Conservation (phyloP, 1,140 invertebrate genomes). For the Cotesia vestalis region DNA sequence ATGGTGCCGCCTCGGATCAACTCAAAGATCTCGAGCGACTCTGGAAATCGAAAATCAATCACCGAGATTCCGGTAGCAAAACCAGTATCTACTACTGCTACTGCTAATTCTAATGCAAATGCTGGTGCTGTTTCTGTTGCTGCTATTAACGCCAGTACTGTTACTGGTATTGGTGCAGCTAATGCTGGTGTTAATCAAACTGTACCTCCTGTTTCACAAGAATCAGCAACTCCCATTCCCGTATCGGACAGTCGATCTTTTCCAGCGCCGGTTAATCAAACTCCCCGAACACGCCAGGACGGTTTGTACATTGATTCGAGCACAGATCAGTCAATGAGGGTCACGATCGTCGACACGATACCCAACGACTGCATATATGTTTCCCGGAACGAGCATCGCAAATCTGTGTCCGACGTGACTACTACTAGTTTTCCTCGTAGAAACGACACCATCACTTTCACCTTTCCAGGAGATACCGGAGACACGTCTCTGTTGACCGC, state of each 20-base stretch:
- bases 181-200: conserved; percentile 34
- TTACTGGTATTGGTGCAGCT: conserved; percentile 22
- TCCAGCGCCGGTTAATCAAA: conserved; percentile 53
- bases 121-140: too few relatives aligned
- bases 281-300: conserved; percentile 60
- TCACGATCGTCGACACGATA: conserved; percentile 47
- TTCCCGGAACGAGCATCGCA: conserved; percentile 57
- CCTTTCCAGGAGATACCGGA: conserved; percentile 54
- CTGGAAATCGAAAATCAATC: conserved; percentile 52
- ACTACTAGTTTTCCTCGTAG: conserved; percentile 54
- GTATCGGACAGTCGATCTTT: conserved; percentile 50
- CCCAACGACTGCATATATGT: conserved; percentile 55
- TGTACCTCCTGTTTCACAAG: conserved; percentile 37
- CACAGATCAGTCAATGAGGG: conserved; percentile 48
- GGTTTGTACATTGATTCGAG: conserved; percentile 61
- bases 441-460: conserved; percentile 60
- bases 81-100: too few relatives aligned
- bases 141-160: conserved; percentile 42
- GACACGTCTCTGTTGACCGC: conserved; percentile 44
- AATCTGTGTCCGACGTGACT: conserved; percentile 58
- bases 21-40: conserved; percentile 63
- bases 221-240: conserved; percentile 42
- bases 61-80: conserved; percentile 29
- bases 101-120: too few relatives aligned
- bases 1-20: conserved; percentile 62